Percentiles rank a stretch among this genome's conserved stretches.
Evolutionary conservation across 2,888 invertebrate genomes (phyloP).

Genomic region (Thymelicus acteon): DNA sequence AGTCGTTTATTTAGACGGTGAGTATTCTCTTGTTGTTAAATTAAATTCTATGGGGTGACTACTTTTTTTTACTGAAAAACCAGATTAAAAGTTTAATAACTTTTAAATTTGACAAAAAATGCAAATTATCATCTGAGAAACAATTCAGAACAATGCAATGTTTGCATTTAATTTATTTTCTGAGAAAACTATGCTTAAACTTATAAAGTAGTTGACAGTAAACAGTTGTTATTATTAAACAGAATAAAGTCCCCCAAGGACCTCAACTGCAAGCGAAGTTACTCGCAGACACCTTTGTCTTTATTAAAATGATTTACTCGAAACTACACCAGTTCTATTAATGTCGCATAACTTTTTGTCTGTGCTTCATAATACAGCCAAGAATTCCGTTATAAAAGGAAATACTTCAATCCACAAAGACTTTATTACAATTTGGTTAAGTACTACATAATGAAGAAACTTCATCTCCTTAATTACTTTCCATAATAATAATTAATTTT

Average conservation of each 20-base stretch:
- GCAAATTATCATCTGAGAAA: conserved; percentile 20
- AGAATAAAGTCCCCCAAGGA: conserved; percentile 32
- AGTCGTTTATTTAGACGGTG: conserved; percentile 91
- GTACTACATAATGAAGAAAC: conserved; percentile 14
- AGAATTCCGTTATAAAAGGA: conserved; percentile 32
- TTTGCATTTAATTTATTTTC: conserved; percentile 29
- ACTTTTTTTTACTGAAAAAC: background rate
- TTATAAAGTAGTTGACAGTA: conserved; percentile 29
- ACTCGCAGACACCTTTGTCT: conserved; percentile 38
- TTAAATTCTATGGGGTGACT: background rate
- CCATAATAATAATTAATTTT: conserved; percentile 13
- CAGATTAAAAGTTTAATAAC: background rate
- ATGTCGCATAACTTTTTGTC: conserved; percentile 37
- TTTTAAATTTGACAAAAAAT: conserved; percentile 1
- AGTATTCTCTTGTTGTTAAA: conserved; percentile 62
- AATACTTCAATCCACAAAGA: conserved; percentile 30
- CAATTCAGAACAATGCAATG: conserved; percentile 7
- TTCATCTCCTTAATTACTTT: conserved; percentile 26
- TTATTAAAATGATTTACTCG: conserved; percentile 39
- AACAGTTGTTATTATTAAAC: conserved; percentile 36
- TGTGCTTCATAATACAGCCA: conserved; percentile 33
- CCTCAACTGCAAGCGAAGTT: conserved; percentile 35
- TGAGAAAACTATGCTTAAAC: conserved; percentile 26
- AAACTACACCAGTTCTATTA: conserved; percentile 37
- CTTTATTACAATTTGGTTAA: conserved; percentile 29